Base-by-base conservation (phyloP, 2,113 vertebrate species). In the Phycodurus eques region DNA sequence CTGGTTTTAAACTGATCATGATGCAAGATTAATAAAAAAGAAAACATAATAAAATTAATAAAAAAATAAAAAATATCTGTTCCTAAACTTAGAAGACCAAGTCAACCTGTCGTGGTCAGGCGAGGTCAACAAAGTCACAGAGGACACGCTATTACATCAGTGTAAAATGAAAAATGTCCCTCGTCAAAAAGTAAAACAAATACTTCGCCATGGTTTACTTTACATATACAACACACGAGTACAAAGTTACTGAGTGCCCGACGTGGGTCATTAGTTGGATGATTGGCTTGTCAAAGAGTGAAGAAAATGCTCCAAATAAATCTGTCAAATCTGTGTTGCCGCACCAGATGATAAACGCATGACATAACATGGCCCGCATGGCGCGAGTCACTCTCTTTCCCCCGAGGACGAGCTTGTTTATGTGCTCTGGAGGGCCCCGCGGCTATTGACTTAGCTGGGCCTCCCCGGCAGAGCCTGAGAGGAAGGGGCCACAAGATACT, bases 401-500 rank as follows among this genome's bases (percentile, higher is more conserved):
- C 59, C n/a, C n/a, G 46, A 85, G 81, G 64, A 85, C n/a, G 14
- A 53, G 70, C 72, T 62, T 85, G 85, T 90, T 86, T 85, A 71
- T 69, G 56, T 0, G 76, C 57, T 67, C 70, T 1, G 47, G n/a
- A 82, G 75, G 73, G 71, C 77, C 82, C 71, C 59, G 42, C 74
- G 70, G 76, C 61, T 91, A 78, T 89, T 88, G 84, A 87, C 70
- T 90, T 81, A 91, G 81, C 86, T 86, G 80, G 86, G 77, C 31
- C 57, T 65, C 82, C 71, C n/a, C 72, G 56, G 46, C 73, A 78
- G 39, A 61, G 64, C 64, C 72, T 33, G 10, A 63, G 61, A 71
- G 77, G 70, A 75, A 70, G 56, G 70, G 70, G 59, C 54, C 67
- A 57, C 70, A 77, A 59, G 64, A 69, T 75, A 72, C 20, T 68